Percentiles rank a stretch among this genome's conserved stretches.
Conservation (phyloP, 1,140 invertebrate species). For the Trichoplusia ni region DNA sequence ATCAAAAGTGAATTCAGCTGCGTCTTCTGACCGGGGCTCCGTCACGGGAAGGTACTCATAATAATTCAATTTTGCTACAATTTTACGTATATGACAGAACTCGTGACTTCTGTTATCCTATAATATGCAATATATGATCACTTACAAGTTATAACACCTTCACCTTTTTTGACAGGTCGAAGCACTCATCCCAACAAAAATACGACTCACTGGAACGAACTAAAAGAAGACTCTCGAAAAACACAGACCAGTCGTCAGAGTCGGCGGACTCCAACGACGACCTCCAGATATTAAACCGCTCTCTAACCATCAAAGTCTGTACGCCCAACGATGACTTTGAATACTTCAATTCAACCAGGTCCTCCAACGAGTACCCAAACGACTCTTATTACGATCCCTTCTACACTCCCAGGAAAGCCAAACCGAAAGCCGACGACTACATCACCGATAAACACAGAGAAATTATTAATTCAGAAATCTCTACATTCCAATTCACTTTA, state of each 20-base stretch:
- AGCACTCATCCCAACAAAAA: slow-evolving; percentile 46
- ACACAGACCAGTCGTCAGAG: slow-evolving; percentile 74
- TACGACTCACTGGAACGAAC: slow-evolving; percentile 46
- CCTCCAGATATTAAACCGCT: slow-evolving; percentile 80
- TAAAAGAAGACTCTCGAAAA: slow-evolving; percentile 46
- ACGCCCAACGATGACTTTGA: slow-evolving; percentile 85
- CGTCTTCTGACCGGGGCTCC: slow-evolving; percentile 51
- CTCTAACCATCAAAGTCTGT: slow-evolving; percentile 82
- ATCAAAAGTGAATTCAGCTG: slow-evolving; percentile 41
- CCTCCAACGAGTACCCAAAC: slow-evolving; percentile 80
- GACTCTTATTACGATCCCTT: slow-evolving; percentile 59
- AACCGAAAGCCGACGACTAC: slow-evolving; percentile 80
- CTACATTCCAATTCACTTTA: slow-evolving; percentile 82
- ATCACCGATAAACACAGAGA: slow-evolving; percentile 80
- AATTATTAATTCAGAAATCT: slow-evolving; percentile 81
- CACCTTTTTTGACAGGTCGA: slow-evolving; percentile 47
- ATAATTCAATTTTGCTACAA: background rate
- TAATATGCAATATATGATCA: too few species aligned
- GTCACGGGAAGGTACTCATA: slow-evolving; percentile 48
- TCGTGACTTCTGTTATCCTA: too few species aligned
- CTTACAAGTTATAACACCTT: background rate
- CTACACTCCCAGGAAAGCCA: slow-evolving; percentile 57
- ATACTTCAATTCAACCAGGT: slow-evolving; percentile 83
- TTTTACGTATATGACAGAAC: background rate
- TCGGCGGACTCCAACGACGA: slow-evolving; percentile 81